Conservation (phyloP, 2,113 vertebrate species). For the Trogon surrucura region DNA sequence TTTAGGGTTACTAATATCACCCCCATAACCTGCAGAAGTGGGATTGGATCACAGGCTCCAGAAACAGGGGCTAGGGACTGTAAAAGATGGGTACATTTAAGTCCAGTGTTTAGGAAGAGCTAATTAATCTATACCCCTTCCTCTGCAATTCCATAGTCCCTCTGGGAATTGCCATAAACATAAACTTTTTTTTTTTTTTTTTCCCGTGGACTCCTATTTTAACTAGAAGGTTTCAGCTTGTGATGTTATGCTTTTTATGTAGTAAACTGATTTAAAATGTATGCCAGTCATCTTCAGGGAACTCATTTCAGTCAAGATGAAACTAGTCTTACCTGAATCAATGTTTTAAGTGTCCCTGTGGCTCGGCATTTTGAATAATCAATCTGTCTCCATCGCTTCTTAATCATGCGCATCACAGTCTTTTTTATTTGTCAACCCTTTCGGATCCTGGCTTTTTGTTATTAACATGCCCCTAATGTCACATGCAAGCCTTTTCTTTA, state of each 20-base stretch:
- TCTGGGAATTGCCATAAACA: constrained; percentile 23
- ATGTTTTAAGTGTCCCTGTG: constrained; percentile 86
- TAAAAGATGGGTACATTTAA: constrained; percentile 43
- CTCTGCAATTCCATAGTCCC: constrained; percentile 2
- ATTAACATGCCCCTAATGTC: constrained; percentile 81
- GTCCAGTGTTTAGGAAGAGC: constrained; percentile 47
- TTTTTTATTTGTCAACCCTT: constrained; percentile 87
- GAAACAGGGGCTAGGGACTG: background rate
- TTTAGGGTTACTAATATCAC: constrained; percentile 17
- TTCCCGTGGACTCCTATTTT: constrained; percentile 40
- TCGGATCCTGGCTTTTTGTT: constrained; percentile 79
- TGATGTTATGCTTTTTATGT: constrained; percentile 62
- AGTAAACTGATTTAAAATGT: constrained; percentile 77
- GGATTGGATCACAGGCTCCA: background rate
- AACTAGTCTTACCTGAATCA: constrained; percentile 87
- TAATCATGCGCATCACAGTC: constrained; percentile 81
- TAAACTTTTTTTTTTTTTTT: constrained; percentile 38
- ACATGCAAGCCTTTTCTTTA: constrained; percentile 83
- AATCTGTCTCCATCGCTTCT: constrained; percentile 86
- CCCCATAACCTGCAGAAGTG: constrained; percentile 1
- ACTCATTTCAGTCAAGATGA: constrained; percentile 80
- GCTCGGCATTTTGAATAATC: constrained; percentile 91
- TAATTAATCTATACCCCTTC: constrained; percentile 53
- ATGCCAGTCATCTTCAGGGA: constrained; percentile 74
- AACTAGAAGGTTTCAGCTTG: constrained; percentile 50